Evolutionary conservation across 2,113 vertebrate genomes (phyloP), one percentile per base, ranked within the genome.

Genomic region (Phoenicopterus ruber): DNA sequence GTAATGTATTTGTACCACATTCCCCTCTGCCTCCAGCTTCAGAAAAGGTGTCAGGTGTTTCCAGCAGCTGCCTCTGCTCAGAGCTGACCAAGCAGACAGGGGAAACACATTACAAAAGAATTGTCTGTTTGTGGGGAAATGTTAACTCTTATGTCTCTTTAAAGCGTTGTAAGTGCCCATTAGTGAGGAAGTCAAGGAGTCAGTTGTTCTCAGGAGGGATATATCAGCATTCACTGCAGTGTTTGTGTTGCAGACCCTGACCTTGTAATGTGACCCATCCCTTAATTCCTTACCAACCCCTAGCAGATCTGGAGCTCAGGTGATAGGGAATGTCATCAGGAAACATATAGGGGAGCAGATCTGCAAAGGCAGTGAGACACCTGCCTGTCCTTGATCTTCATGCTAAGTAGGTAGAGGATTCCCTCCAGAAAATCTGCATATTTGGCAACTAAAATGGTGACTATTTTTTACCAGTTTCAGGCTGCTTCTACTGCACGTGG

Each of bases 131-230:
- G 76, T 78, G 74, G 47, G 42, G 42, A 95, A 90, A 69, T 61
- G 44, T 96, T 95, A 95, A 96, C 59, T 91, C 74, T 55, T 85
- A 16, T 61, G 47, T 59, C 59, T 78, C 63, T 93, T 86, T 76
- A 87, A 94, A 94, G 70, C 12, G 9, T 29, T 71, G 13, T 84
- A 91, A 96, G 72, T 86, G 90, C 29, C 85, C 79, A 88, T 96
- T 97, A 96, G 79, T n/a, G 71, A 96, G 96, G 88, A 94, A 96
- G 79, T 61, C 54, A 92, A 90, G 87, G 96, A 93, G 70, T 89
- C 90, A 21, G 34, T 69, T 92, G 55, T 88, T 90, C 92, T 88
- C 70, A 22, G 50, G 70, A 91, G 90, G n/a, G 26, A 59, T 28
- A 24, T n/a, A 57, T 74, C 73, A 81, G 32, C 63, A 52, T 58